A percentile compares a stretch with the other conserved stretches of the same genome.
Evolutionary conservation across 1,140 invertebrate species (phyloP).

Genomic region (Drosophila kurseongensis): DNA sequence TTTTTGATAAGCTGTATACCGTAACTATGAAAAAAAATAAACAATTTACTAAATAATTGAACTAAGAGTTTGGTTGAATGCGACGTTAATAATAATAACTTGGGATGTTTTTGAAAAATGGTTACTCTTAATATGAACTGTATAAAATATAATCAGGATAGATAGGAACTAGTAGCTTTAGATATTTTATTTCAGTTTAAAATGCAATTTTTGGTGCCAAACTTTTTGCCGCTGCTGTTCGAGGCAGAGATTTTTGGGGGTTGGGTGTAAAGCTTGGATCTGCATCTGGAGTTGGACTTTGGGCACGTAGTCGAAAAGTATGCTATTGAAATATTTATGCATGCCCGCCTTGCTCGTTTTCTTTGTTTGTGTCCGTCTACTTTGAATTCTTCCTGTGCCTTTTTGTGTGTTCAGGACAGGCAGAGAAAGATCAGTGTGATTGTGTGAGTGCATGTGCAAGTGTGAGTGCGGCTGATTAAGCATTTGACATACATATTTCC

Average conservation of each 20-base stretch:
- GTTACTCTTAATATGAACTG: too few relatives aligned
- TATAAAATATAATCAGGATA: too few relatives aligned
- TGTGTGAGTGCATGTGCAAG: conserved; percentile 20
- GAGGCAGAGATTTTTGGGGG: not conserved
- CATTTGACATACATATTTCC: conserved; percentile 76
- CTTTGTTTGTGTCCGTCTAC: conserved; percentile 54
- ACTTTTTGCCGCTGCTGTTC: not conserved
- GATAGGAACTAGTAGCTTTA: too few relatives aligned
- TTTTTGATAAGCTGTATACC: too few relatives aligned
- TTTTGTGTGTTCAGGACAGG: not conserved
- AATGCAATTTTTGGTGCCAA: not conserved
- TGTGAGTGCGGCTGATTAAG: conserved; percentile 72
- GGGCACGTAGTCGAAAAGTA: conserved; percentile 76
- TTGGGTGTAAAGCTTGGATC: not conserved
- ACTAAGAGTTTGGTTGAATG: too few relatives aligned
- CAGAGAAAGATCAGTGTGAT: conserved; percentile 4
- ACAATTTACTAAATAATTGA: too few relatives aligned
- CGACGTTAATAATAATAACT: too few relatives aligned
- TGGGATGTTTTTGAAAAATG: too few relatives aligned
- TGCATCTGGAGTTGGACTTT: conserved; percentile 12
- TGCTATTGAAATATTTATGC: conserved; percentile 82
- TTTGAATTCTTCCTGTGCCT: conserved; percentile 11
- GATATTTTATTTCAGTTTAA: too few relatives aligned
- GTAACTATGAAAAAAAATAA: too few relatives aligned
- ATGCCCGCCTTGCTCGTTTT: conserved; percentile 55